A percentile compares a stretch with the other conserved stretches of the same genome.
phyloP scores from a whole-genome alignment of 2,797 vertebrate genomes.

The Danio albolineatus region DNA sequence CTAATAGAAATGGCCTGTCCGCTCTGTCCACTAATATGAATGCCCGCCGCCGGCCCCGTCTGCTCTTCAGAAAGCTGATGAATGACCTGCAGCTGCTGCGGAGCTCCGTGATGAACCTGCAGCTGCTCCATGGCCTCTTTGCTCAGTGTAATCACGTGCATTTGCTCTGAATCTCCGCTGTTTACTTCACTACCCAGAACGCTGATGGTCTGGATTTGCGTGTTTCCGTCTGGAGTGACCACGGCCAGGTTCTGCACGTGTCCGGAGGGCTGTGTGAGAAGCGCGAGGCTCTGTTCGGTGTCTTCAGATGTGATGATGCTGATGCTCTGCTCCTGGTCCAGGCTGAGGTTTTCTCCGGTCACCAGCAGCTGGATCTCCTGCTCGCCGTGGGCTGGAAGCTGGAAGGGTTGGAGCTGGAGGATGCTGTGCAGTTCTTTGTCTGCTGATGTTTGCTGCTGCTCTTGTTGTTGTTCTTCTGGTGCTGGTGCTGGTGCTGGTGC shows the following conservation, averaged over 20 bases:
- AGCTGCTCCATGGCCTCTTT: slow-evolving; percentile 92
- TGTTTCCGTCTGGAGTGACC: slow-evolving; percentile 78
- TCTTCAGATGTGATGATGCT: slow-evolving; percentile 83
- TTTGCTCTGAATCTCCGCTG: slow-evolving; percentile 80
- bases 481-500: neutral
- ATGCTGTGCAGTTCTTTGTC: slow-evolving; percentile 81
- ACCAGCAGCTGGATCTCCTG: slow-evolving; percentile 94
- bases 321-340: slow-evolving; percentile 84
- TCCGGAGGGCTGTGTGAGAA: slow-evolving; percentile 83
- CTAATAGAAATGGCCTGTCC: slow-evolving; percentile 79
- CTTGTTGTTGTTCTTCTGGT: slow-evolving; percentile 5
- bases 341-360: slow-evolving; percentile 86
- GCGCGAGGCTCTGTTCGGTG: slow-evolving; percentile 73
- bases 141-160: slow-evolving; percentile 93
- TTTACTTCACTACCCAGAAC: slow-evolving; percentile 80
- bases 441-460: slow-evolving; percentile 39
- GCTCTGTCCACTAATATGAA: slow-evolving; percentile 74
- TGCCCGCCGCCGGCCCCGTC: slow-evolving; percentile 69
- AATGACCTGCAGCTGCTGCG: slow-evolving; percentile 76
- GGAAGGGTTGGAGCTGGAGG: slow-evolving; percentile 90
- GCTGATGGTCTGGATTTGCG: slow-evolving; percentile 84
- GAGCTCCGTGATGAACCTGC: slow-evolving; percentile 81
- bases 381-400: slow-evolving; percentile 80
- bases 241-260: slow-evolving; percentile 86
- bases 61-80: slow-evolving; percentile 65